These are phyloP conservation scores for Disparrhopalites patrizii DNA, from an alignment of 2,888 invertebrate species.

Conservation along the genomic window DNA sequence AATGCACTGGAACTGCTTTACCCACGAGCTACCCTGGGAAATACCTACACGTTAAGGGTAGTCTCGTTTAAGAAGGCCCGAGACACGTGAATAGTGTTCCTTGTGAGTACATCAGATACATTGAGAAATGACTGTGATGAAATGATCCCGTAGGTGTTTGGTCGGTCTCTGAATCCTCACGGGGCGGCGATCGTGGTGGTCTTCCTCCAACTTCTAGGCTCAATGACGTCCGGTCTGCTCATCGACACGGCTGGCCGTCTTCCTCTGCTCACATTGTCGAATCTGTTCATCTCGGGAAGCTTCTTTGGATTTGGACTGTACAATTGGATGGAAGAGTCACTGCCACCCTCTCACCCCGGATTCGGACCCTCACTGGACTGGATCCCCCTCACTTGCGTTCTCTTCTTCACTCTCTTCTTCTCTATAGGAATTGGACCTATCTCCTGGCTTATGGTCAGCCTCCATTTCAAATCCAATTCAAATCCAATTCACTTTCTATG, in stretches of 20 bases:
- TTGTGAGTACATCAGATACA: too few species aligned
- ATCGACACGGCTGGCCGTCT: constrained; percentile 82
- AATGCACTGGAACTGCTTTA: too few species aligned
- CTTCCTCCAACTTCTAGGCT: constrained; percentile 77
- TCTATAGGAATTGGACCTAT: constrained; percentile 85
- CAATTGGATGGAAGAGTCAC: constrained; percentile 71
- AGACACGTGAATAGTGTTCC: neutral
- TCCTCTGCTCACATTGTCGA: constrained; percentile 76
- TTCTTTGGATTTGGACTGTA: constrained; percentile 79
- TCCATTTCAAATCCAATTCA: too few species aligned
- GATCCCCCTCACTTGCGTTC: constrained; percentile 77
- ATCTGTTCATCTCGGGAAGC: constrained; percentile 79
- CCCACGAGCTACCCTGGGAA: too few species aligned
- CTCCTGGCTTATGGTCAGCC: constrained; percentile 66
- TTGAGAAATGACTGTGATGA: neutral
- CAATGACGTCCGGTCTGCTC: constrained; percentile 71
- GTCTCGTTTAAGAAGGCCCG: too few species aligned
- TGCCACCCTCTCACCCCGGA: constrained; percentile 52
- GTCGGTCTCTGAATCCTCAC: constrained; percentile 65
- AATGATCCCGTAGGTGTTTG: constrained; percentile 46
- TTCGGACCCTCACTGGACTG: constrained; percentile 57
- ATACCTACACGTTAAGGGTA: too few species aligned
- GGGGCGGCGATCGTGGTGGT: constrained; percentile 80
- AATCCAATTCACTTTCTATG: too few species aligned
- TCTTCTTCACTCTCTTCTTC: constrained; percentile 79